Evolutionary conservation across 2,888 invertebrate genomes (phyloP), one percentile per base, ranked within the genome.

Genomic region (Mimumesa dahlbomi): DNA sequence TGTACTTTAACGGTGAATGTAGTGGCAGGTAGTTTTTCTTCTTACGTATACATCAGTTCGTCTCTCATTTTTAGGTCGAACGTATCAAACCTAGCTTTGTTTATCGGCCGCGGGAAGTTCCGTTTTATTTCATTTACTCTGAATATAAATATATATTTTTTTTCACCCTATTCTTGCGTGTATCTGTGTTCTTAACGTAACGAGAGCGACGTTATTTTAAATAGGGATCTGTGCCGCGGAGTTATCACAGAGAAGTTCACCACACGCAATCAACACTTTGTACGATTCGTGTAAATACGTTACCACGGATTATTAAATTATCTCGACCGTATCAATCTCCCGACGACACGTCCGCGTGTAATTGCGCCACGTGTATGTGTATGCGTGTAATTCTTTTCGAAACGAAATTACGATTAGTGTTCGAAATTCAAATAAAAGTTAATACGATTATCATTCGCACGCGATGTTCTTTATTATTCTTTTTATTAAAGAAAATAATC

Each of bases 141-240:
- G n/a, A n/a, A n/a, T n/a, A n/a, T n/a, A n/a, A n/a, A n/a, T n/a
- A n/a, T n/a, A n/a, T n/a, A n/a, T n/a, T n/a, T n/a, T n/a, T n/a
- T n/a, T n/a, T n/a, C n/a, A n/a, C n/a, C n/a, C n/a, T n/a, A n/a
- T n/a, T n/a, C n/a, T 14, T 13, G 36, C 38, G 38, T 13, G 22
- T 38, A 25, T 29, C 25, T 16, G 19, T 25, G 38, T 50, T 53
- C 19, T 25, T 29, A 29, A 29, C 13, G 21, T 22, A 61, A 61
- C 18, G 49, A 34, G 50, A 59, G 31, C 45, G 11, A 16, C 48
- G 16, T 63, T 63, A 63, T 63, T 66, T 56, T 38, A 66, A 66
- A 45, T 31, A 45, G 29, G 54, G 63, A 63, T 63, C 62, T 63
- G 49, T 66, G 66, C 66, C 63, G 38, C n/a, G 7, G 43, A 56